Conservation (phyloP, 2,888 invertebrate genomes). For the Pasiphila rectangulata region DNA sequence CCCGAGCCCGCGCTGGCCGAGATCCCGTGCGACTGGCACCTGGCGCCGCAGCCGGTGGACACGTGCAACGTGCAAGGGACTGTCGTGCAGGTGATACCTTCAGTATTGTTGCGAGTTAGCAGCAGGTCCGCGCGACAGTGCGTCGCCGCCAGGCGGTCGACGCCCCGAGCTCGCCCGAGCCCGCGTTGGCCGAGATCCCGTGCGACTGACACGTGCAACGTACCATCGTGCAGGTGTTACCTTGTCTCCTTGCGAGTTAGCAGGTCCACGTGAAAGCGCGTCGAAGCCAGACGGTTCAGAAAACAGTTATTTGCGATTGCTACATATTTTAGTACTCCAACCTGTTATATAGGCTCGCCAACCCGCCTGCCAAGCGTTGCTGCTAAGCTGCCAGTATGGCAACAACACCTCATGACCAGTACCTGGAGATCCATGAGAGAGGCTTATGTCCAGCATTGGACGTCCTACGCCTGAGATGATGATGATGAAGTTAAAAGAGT, state of each 20-base stretch:
- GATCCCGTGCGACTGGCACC: slow-evolving; percentile 53
- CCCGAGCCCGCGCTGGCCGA: slow-evolving; percentile 16
- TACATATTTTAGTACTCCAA: too few species aligned
- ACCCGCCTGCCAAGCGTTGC: too few species aligned
- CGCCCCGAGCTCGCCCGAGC: slow-evolving; percentile 27
- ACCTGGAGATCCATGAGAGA: too few species aligned
- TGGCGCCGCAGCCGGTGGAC: slow-evolving; percentile 83
- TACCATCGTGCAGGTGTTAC: slow-evolving; percentile 82
- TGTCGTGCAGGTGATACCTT: slow-evolving; percentile 83
- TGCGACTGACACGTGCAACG: slow-evolving; percentile 77
- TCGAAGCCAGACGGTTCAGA: slow-evolving; percentile 38
- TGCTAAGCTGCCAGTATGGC: too few species aligned
- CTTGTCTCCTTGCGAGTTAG: too few species aligned
- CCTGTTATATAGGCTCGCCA: too few species aligned
- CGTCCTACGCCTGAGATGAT: too few species aligned
- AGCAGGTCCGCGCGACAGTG: background rate
- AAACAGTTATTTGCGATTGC: too few species aligned
- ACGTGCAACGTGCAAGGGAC: slow-evolving; percentile 82
- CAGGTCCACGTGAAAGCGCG: slow-evolving; percentile 21
- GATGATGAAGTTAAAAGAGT: too few species aligned
- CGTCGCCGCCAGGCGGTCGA: slow-evolving; percentile 38
- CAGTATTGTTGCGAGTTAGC: too few species aligned
- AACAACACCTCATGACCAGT: too few species aligned
- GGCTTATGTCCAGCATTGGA: too few species aligned
- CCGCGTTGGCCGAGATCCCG: slow-evolving; percentile 18